Percentiles rank a stretch among this genome's conserved stretches.
These are phyloP conservation scores for Amphiura filiformis DNA, from an alignment of 35 echinoderm and acorn worm genomes.

Conservation along the genomic window DNA sequence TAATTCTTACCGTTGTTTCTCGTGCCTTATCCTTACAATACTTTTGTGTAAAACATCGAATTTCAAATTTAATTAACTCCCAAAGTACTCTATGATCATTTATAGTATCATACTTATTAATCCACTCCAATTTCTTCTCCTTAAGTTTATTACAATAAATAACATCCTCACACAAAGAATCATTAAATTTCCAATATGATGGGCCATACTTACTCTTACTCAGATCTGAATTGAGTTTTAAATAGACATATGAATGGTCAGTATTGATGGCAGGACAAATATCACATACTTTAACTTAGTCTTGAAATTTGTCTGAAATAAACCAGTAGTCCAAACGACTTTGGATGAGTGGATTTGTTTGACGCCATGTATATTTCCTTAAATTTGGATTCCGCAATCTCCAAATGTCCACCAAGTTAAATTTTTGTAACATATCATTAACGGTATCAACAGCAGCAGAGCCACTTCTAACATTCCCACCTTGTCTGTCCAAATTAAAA, in stretches of 20 bases:
- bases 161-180: no score
- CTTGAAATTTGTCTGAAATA: not conserved
- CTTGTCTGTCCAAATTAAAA: not conserved
- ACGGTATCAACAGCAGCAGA: not conserved
- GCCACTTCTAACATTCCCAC: not conserved
- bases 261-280: not conserved
- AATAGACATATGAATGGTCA: not conserved
- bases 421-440: not conserved
- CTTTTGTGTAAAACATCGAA: no score
- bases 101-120: no score
- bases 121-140: no score
- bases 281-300: not conserved
- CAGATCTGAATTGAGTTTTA: not conserved
- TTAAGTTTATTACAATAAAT: no score
- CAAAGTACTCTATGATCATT: no score
- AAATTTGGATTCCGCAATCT: not conserved
- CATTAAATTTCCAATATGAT: not conserved
- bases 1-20: not conserved
- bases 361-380: constrained; percentile 19
- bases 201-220: not conserved
- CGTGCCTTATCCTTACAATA: not conserved
- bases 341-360: constrained; percentile 1
- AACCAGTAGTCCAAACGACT: not conserved
- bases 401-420: constrained; percentile 22
- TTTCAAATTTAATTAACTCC: no score